Evolutionary conservation across 2,113 vertebrate genomes (phyloP), one percentile per base, ranked within the genome.

Genomic region (Hystrix brachyura): DNA sequence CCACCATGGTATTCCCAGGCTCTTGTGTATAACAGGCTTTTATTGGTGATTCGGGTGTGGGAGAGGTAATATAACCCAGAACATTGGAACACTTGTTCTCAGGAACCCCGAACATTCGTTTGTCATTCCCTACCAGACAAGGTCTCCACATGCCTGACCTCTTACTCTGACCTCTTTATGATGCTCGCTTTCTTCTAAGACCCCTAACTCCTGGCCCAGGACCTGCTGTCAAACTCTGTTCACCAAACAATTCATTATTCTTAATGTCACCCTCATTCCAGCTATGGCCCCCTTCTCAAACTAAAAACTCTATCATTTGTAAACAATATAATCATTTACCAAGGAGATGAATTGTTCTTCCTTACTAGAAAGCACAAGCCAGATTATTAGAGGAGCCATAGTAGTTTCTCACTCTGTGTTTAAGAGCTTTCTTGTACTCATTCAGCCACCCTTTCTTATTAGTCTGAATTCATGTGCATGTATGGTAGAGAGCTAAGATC

Each of bases 341-440:
- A 12, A 64, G 25, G 11, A 84, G 29, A 81, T 55, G 43, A 91
- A 67, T 64, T 59, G 1, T 60, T 10, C 9, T 53, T 46, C 13
- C 57, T 18, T 48, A 10, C 27, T 60, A 65, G 64, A 88, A 91
- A 69, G 27, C 38, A 85, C 14, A 74, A 19, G 18, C 4, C 4
- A 88, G n/a, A 13, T 53, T 51, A 38, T 53, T 94, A 69, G 60
- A 64, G 64, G 34, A 90, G 9, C 21, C 11, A 7, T 60, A 8
- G 6, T 60, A 8, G 86, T 92, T 87, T 72, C 25, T 65, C 3
- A 38, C 2, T 69, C n/a, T n/a, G 46, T 9, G 65, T 53, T 76
- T 94, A 23, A 53, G 87, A 34, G n/a, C 38, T 91, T 80, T 94
- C 67, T 91, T 94, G 57, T 53, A 72, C 7, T 79, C 84, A 78